Conservation (phyloP, 2,113 vertebrate species). For the Muscicapa adusta region DNA sequence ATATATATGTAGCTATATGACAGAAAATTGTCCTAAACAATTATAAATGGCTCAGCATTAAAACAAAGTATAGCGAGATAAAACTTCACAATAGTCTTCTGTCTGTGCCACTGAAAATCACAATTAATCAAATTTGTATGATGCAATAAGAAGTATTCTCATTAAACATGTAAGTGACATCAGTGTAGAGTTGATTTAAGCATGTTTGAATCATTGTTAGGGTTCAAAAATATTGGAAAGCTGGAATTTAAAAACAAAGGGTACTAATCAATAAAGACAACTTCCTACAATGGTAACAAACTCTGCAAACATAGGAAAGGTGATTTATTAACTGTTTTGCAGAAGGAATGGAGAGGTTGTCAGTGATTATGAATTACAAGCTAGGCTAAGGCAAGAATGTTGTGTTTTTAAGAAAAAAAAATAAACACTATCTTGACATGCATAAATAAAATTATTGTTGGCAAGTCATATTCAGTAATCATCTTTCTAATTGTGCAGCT, state of each 20-base stretch:
- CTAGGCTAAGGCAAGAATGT: not conserved
- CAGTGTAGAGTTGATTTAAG: not conserved
- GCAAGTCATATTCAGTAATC: not conserved
- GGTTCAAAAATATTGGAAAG: not conserved
- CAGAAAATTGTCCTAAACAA: not conserved
- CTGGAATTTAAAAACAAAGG: not conserved
- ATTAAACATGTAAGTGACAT: not conserved
- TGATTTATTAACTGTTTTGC: not conserved
- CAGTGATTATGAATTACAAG: not conserved
- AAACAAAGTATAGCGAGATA: not conserved
- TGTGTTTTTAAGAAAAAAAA: not conserved
- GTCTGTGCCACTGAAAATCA: not conserved
- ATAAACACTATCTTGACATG: not conserved
- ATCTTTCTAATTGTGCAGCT: not conserved
- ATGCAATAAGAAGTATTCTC: not conserved
- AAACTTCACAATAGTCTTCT: not conserved
- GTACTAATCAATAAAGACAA: not conserved
- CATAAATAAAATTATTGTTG: not conserved
- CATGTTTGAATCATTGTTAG: not conserved
- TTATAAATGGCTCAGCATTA: not conserved
- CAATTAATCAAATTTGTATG: not conserved
- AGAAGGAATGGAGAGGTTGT: not conserved
- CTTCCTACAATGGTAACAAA: not conserved
- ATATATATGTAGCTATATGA: too few relatives aligned
- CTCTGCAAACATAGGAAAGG: not conserved